phyloP scores from a whole-genome alignment of 2,797 vertebrate genomes.

The Knipowitschia caucasica region DNA sequence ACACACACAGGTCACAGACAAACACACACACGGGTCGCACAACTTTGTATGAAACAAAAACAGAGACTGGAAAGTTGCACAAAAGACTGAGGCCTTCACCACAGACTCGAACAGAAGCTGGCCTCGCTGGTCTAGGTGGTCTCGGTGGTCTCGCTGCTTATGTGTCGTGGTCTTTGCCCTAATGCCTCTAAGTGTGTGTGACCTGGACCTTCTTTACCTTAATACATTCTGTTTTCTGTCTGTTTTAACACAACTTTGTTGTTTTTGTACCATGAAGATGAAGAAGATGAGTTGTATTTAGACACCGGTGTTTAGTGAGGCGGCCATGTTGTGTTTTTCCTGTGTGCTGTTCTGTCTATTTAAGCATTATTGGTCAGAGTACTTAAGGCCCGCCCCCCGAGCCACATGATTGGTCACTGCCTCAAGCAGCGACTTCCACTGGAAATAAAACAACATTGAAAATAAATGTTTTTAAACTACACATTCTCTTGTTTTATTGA shows the following conservation, averaged over 20 bases:
- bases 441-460: too few species aligned
- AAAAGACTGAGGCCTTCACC: slow-evolving; percentile 37
- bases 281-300: slow-evolving; percentile 59
- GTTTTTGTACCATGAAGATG: slow-evolving; percentile 50
- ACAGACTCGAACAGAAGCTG: slow-evolving; percentile 33
- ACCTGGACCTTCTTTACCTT: slow-evolving; percentile 48
- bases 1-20: too few species aligned
- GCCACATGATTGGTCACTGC: slow-evolving; percentile 63
- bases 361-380: slow-evolving; percentile 62
- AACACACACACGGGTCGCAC: too few species aligned
- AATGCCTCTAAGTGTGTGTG: slow-evolving; percentile 51
- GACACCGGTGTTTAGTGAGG: slow-evolving; percentile 54
- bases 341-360: slow-evolving; percentile 71
- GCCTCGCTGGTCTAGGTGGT: slow-evolving; percentile 58
- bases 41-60: too few species aligned
- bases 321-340: slow-evolving; percentile 53
- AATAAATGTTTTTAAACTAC: too few species aligned
- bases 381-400: slow-evolving; percentile 54
- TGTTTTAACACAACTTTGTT: slow-evolving; percentile 47
- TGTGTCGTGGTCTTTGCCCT: slow-evolving; percentile 40
- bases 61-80: slow-evolving; percentile 22
- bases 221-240: slow-evolving; percentile 40
- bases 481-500: too few species aligned
- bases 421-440: background rate
- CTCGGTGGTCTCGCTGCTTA: slow-evolving; percentile 64